Percentiles rank a stretch among this genome's conserved stretches.
phyloP scores from a whole-genome alignment of 2,888 invertebrate species.

The Acrobasis consociella region DNA sequence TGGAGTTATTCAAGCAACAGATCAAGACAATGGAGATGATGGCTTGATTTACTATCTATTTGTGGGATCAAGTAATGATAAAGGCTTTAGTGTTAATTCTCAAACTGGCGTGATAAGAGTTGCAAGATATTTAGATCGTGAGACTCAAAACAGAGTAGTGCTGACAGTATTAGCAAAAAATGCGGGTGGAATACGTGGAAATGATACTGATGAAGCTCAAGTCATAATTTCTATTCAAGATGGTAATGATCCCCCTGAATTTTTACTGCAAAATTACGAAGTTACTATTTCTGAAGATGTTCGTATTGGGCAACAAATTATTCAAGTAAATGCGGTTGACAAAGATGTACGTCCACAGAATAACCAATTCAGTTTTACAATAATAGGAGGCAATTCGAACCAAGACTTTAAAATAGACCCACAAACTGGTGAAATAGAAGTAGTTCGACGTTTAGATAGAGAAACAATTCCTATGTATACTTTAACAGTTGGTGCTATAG shows the following conservation, averaged over 20 bases:
- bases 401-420: slow-evolving; percentile 95
- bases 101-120: slow-evolving; percentile 93
- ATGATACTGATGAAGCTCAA: slow-evolving; percentile 97
- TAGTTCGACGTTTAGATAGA: slow-evolving; percentile 89
- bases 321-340: slow-evolving; percentile 92
- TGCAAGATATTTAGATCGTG: slow-evolving; percentile 90
- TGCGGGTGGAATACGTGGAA: slow-evolving; percentile 95
- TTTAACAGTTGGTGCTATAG: slow-evolving; percentile 92
- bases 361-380: slow-evolving; percentile 95
- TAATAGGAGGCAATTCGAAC: slow-evolving; percentile 91
- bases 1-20: slow-evolving; percentile 93
- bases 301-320: slow-evolving; percentile 86
- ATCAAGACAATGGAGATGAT: slow-evolving; percentile 94
- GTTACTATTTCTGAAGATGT: slow-evolving; percentile 92
- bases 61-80: slow-evolving; percentile 95
- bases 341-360: slow-evolving; percentile 95
- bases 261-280: slow-evolving; percentile 90
- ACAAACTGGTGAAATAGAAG: slow-evolving; percentile 91
- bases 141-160: slow-evolving; percentile 94
- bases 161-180: slow-evolving; percentile 97
- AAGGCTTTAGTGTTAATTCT: slow-evolving; percentile 93
- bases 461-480: slow-evolving; percentile 90
- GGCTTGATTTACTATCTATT: slow-evolving; percentile 95
- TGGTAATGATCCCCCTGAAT: slow-evolving; percentile 98
- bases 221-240: slow-evolving; percentile 97